Base-by-base conservation (phyloP, 2,888 invertebrate genomes). In the Drosophila diplacantha region DNA sequence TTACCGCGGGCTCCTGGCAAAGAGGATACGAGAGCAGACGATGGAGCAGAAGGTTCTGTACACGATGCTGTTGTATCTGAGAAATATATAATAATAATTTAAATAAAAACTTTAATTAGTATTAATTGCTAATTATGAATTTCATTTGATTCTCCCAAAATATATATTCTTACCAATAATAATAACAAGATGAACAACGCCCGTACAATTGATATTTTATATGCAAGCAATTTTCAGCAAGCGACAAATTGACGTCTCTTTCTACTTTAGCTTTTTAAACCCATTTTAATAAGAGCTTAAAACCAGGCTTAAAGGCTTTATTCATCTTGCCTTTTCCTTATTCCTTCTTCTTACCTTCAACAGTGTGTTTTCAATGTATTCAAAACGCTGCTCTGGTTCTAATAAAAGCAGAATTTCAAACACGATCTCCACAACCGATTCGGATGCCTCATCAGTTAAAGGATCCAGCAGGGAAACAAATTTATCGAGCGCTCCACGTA, bases 391-490 rank as follows among this genome's bases (percentile, higher is more conserved):
- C 0, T 87, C 86, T 34, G 90, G 89, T 22, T 87, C 85, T 72
- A 93, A 84, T 69, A 91, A 90, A 32, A 89, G 88, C 61, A 93
- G 81, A 49, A 93, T 80, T 59, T 91, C 88, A 84, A 94, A 93
- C 46, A 92, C 88, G 12, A 94, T 87, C 75, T 93, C 91, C 3
- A 93, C 88, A 3, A 92, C 87, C 32, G 90, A 84, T 68, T 90
- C 90, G 37, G 90, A 90, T 20, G 90, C 88, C 72, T 91, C 90
- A 0, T 88, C 84, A 49, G 90, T 90, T 5, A 78, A 32, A 0
- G 88, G 73, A 4, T 53, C 66, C 12, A 86, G 46, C 16, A 86
- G 66, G 4, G 60, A 37, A 0, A 80, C 64, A 54, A 88, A 84
- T 29, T 69, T 73, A 29, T 83, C 73, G 14, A 88, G 69, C 0